Evolutionary conservation across 2,113 vertebrate species (phyloP), one percentile per base, ranked within the genome.

Genomic region (Cololabis saira): DNA sequence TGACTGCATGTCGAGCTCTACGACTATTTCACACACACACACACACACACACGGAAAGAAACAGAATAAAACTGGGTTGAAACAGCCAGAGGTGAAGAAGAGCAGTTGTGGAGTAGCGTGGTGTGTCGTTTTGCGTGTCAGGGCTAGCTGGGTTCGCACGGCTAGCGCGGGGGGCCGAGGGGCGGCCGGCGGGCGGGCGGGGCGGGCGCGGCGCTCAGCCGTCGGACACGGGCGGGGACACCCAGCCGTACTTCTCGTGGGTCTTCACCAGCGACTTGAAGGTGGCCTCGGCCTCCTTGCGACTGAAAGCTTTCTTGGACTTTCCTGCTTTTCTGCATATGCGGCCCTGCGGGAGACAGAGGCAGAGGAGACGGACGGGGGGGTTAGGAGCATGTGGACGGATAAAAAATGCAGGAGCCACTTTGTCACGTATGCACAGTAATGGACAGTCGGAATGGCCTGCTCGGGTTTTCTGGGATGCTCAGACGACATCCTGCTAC

Each of bases 241-340:
- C 98, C 98, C 98, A 99, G 90, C 98, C 98, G 18, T 99, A 99
- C 70, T 99, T 99, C 92, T 99, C 98, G 42, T 99, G 98, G 90
- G 98, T 99, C 92, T 99, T 99, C 95, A 99, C 98, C 93, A 99
- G 90, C 80, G 97, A 98, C 94, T 99, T 99, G 90, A 99, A 99
- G 67, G 98, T 99, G 56, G 98, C 98, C 91, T 99, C 98, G 0
- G 98, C 98, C 90, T 99, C 98, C 88, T 99, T 99, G 65, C 97
- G 96, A 78, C 96, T 99, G 93, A 99, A 99, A n/a, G 98, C 96
- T 85, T 99, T 99, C 96, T 99, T 99, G 78, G 96, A 98, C 88
- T 99, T 99, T 71, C 97, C 97, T 24, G 97, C 94, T 95, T 99
- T 99, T 87, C 97, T 95, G 80, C 97, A 99, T 93, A 99, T 99